Evolutionary conservation across 2,797 vertebrate genomes (phyloP).

Genomic region (Acipenser ruthenus): DNA sequence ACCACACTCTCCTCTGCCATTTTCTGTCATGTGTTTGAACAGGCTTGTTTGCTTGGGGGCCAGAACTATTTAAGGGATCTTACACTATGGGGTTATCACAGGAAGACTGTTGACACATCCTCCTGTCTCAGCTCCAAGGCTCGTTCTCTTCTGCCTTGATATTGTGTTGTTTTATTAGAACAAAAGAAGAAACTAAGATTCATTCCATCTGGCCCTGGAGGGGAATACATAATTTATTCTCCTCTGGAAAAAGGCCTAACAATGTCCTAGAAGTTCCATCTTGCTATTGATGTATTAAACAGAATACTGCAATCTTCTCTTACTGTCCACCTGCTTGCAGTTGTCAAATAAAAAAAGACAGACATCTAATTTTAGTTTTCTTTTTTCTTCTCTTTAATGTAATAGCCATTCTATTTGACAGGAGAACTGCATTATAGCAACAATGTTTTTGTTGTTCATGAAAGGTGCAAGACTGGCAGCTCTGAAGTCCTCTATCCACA

Average conservation of each 20-base stretch:
- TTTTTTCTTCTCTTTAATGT: too few species aligned
- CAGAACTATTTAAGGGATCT: conserved; percentile 68
- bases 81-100: conserved; percentile 59
- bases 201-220: conserved; percentile 1
- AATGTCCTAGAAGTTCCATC: conserved; percentile 27
- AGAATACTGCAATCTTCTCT: conserved; percentile 31
- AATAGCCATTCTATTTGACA: too few species aligned
- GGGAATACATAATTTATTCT: background rate
- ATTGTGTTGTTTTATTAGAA: background rate
- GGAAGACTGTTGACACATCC: conserved; percentile 37
- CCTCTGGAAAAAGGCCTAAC: background rate
- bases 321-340: conserved; percentile 37
- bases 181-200: background rate
- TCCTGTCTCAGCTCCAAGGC: background rate
- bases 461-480: too few species aligned
- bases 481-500: too few species aligned
- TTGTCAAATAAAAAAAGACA: conserved; percentile 28
- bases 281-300: conserved; percentile 28
- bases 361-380: too few species aligned
- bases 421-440: too few species aligned
- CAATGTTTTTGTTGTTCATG: too few species aligned
- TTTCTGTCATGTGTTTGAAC: conserved; percentile 57
- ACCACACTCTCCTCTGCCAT: conserved; percentile 58
- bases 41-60: conserved; percentile 42
- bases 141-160: background rate